Percentiles rank a stretch among this genome's conserved stretches.
These are phyloP conservation scores for Xiphophorus maculatus DNA, from an alignment of 2,113 vertebrate genomes.

Conservation along the genomic window DNA sequence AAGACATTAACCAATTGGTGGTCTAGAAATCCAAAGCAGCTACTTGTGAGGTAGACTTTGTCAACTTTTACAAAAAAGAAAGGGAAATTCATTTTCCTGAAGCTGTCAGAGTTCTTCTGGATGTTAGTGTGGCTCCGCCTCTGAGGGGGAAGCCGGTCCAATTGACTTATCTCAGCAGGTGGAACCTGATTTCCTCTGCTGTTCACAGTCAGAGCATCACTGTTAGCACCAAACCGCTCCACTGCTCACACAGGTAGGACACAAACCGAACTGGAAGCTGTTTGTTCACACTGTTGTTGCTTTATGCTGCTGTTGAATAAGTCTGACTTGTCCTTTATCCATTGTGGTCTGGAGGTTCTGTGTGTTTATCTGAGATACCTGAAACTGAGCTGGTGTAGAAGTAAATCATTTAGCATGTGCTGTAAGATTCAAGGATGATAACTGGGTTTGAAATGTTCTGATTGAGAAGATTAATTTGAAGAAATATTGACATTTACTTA, in stretches of 20 bases:
- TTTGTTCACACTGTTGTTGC: neutral
- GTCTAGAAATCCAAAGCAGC: neutral
- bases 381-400: neutral
- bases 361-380: neutral
- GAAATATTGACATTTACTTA: neutral
- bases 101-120: slow-evolving; percentile 23
- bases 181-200: slow-evolving; percentile 40
- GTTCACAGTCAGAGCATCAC: slow-evolving; percentile 33
- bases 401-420: neutral
- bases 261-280: neutral
- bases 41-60: neutral
- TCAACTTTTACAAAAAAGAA: neutral
- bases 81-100: neutral
- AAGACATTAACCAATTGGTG: neutral
- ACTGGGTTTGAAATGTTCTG: neutral
- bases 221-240: slow-evolving; percentile 19
- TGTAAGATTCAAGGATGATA: neutral
- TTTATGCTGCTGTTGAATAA: neutral
- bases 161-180: slow-evolving; percentile 57
- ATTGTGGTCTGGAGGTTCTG: neutral
- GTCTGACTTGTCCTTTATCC: neutral
- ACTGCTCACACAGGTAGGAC: slow-evolving; percentile 57
- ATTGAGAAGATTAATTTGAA: neutral
- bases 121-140: slow-evolving; percentile 47
- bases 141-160: slow-evolving; percentile 44